Evolutionary conservation across 2,888 invertebrate species (phyloP).

Genomic region (Drosophila lacicola): DNA sequence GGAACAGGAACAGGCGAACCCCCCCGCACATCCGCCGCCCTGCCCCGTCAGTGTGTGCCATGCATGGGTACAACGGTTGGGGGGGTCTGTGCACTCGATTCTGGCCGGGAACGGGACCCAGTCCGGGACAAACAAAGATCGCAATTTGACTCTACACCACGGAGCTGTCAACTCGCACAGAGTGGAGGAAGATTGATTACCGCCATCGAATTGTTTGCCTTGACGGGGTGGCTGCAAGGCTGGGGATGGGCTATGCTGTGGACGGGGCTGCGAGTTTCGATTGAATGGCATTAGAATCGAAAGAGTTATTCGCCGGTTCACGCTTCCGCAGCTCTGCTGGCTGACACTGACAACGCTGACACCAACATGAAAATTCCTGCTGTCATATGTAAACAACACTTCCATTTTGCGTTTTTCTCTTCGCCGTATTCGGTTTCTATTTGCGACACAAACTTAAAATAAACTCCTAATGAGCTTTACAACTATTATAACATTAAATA

Average conservation of each 20-base stretch:
- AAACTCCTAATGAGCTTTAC: slow-evolving; percentile 51
- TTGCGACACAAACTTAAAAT: slow-evolving; percentile 44
- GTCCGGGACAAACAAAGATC: slow-evolving; percentile 77
- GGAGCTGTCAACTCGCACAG: slow-evolving; percentile 85
- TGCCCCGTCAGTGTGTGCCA: slow-evolving; percentile 9
- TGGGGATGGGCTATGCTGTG: not conserved
- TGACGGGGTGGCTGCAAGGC: slow-evolving; percentile 49
- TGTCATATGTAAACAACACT: slow-evolving; percentile 77
- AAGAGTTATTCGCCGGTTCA: slow-evolving; percentile 75
- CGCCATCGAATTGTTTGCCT: slow-evolving; percentile 85
- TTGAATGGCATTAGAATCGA: slow-evolving; percentile 77
- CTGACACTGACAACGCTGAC: slow-evolving; percentile 42
- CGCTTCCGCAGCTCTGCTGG: slow-evolving; percentile 20
- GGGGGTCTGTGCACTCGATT: slow-evolving; percentile 24
- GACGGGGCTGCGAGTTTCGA: slow-evolving; percentile 54
- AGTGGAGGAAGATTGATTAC: slow-evolving; percentile 86
- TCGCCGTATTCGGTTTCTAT: slow-evolving; percentile 23
- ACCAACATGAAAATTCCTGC: slow-evolving; percentile 66
- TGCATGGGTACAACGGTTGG: slow-evolving; percentile 30
- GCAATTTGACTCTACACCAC: slow-evolving; percentile 85
- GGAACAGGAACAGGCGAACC: slow-evolving; percentile 66
- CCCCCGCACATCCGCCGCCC: slow-evolving; percentile 7
- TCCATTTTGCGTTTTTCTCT: slow-evolving; percentile 28
- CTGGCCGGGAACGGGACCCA: slow-evolving; percentile 46
- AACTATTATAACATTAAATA: slow-evolving; percentile 14